Evolutionary conservation across 2,888 invertebrate genomes (phyloP).

Genomic region (Eupelmus urozonus): DNA sequence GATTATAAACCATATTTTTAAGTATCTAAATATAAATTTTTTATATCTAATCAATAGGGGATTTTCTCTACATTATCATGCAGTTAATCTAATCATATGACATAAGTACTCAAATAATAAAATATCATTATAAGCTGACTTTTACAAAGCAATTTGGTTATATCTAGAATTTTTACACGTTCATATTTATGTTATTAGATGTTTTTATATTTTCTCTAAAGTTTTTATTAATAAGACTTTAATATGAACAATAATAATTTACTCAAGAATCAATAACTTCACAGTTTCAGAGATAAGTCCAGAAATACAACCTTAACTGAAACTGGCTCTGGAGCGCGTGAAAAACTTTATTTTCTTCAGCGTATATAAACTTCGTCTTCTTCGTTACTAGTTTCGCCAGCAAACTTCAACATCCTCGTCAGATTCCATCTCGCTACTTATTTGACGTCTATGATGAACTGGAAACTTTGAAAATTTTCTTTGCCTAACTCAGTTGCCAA

Average conservation of each 20-base stretch:
- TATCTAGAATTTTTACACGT: too few species aligned
- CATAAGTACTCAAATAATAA: too few species aligned
- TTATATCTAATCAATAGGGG: too few species aligned
- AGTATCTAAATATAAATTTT: too few species aligned
- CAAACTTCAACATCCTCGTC: slow-evolving; percentile 40
- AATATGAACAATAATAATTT: slow-evolving; percentile 44
- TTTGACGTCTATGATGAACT: slow-evolving; percentile 43
- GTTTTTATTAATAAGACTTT: slow-evolving; percentile 39
- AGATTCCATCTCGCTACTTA: slow-evolving; percentile 38
- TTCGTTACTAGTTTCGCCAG: slow-evolving; percentile 42
- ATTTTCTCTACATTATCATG: too few species aligned
- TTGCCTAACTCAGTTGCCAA: slow-evolving; percentile 20
- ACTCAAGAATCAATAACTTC: slow-evolving; percentile 46
- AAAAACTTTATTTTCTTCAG: slow-evolving; percentile 32
- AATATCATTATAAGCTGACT: too few species aligned
- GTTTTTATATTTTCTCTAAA: too few species aligned
- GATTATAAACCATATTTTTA: too few species aligned
- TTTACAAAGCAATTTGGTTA: too few species aligned
- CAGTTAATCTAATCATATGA: too few species aligned
- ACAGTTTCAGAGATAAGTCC: not conserved
- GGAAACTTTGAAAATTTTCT: slow-evolving; percentile 34
- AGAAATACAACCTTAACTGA: slow-evolving; percentile 31
- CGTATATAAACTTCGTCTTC: slow-evolving; percentile 49
- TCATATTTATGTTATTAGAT: too few species aligned
- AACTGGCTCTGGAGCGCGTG: slow-evolving; percentile 16